Evolutionary conservation across 2,113 vertebrate species (phyloP).

Genomic region (Ctenomys sociabilis): DNA sequence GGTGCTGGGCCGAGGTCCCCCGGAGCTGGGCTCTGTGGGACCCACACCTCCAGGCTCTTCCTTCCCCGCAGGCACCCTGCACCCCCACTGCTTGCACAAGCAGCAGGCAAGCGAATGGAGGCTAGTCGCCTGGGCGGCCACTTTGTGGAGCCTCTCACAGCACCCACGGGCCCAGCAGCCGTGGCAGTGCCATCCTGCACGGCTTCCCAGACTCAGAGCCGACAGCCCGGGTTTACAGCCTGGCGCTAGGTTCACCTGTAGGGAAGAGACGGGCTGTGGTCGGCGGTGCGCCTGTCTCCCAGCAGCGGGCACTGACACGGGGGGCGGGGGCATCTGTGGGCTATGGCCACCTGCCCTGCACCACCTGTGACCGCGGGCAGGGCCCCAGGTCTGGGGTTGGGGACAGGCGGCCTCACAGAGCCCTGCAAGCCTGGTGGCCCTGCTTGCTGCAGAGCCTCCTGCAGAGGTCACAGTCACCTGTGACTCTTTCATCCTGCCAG

Average conservation of each 20-base stretch:
- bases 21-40: neutral
- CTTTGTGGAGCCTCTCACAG: neutral
- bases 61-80: neutral
- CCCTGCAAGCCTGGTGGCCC: neutral
- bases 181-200: fast-evolving
- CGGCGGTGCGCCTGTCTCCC: neutral
- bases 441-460: neutral
- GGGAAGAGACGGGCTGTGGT: no score
- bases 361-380: neutral
- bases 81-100: neutral
- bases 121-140: neutral
- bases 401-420: neutral
- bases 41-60: neutral
- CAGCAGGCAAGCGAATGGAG: neutral
- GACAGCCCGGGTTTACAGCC: neutral
- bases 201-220: neutral
- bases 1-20: neutral
- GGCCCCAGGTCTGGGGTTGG: neutral
- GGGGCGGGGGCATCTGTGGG: neutral
- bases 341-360: neutral
- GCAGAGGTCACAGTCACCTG: neutral
- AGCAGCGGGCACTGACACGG: neutral
- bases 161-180: neutral
- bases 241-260: neutral
- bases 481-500: neutral